Percentiles rank a stretch among this genome's conserved stretches.
These are phyloP conservation scores for Notodonta ziczac DNA, from an alignment of 2,888 invertebrate genomes.

Conservation along the genomic window DNA sequence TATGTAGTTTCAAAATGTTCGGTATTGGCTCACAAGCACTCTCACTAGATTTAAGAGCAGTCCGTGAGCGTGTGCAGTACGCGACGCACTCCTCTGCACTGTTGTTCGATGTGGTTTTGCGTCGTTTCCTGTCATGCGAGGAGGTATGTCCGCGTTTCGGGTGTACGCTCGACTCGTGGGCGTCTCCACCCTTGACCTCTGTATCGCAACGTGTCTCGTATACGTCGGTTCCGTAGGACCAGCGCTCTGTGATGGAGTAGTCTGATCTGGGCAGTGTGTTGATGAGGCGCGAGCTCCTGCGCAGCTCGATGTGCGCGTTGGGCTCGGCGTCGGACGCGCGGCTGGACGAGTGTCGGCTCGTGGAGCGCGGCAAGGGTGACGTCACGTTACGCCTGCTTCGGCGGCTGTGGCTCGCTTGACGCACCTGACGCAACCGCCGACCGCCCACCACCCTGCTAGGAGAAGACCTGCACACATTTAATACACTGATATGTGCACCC, in stretches of 20 bases:
- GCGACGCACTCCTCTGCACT: constrained; percentile 75
- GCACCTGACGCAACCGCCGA: constrained; percentile 81
- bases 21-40: constrained; percentile 70
- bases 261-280: constrained; percentile 76
- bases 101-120: constrained; percentile 59
- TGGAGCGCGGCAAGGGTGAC: constrained; percentile 70
- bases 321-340: constrained; percentile 71
- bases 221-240: constrained; percentile 83
- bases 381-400: constrained; percentile 72
- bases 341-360: constrained; percentile 62
- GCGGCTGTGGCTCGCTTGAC: constrained; percentile 74
- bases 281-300: constrained; percentile 81
- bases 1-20: constrained; percentile 54
- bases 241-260: constrained; percentile 84
- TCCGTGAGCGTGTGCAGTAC: constrained; percentile 78
- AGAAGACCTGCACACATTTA: constrained; percentile 74
- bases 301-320: constrained; percentile 63
- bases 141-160: constrained; percentile 69
- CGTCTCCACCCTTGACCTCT: constrained; percentile 68
- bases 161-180: constrained; percentile 53
- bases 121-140: constrained; percentile 77
- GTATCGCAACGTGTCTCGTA: constrained; percentile 79
- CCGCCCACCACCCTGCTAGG: constrained; percentile 85
- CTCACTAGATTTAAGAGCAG: constrained; percentile 75
- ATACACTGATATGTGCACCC: constrained; percentile 8